Conservation (phyloP, 2,888 invertebrate species). For the Scaptomyza reducta region DNA sequence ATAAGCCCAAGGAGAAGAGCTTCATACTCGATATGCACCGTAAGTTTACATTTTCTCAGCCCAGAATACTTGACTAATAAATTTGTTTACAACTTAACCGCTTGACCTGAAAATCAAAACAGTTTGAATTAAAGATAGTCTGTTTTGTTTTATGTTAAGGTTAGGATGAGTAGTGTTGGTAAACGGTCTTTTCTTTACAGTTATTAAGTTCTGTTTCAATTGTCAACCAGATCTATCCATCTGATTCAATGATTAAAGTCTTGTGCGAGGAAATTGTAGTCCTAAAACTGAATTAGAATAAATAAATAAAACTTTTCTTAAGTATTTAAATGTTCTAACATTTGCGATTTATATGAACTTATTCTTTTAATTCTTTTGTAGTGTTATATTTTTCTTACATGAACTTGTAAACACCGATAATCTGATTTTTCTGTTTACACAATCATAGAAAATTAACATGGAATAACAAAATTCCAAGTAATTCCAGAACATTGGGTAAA, state of each 20-base stretch:
- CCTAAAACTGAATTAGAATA: too few species aligned
- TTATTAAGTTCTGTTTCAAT: too few species aligned
- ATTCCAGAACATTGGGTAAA: neutral
- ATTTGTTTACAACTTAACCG: neutral
- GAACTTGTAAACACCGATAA: too few species aligned
- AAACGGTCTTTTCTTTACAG: neutral
- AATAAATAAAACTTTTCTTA: too few species aligned
- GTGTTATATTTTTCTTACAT: too few species aligned
- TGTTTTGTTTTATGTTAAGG: neutral
- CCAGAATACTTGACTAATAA: conserved; percentile 4
- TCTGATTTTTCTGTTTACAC: too few species aligned
- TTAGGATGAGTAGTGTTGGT: neutral
- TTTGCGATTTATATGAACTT: too few species aligned
- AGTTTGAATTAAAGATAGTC: neutral
- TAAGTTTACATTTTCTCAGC: conserved; percentile 85
- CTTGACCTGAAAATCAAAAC: conserved; percentile 14
- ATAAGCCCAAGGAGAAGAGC: conserved; percentile 91
- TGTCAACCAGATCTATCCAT: too few species aligned
- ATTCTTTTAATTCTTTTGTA: too few species aligned
- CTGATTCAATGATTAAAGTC: too few species aligned
- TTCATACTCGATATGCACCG: conserved; percentile 91
- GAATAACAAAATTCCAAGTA: neutral
- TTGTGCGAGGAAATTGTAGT: too few species aligned
- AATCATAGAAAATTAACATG: conserved; percentile 1
- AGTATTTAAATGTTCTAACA: too few species aligned